Base-by-base conservation (phyloP, 2,888 invertebrate species). In the Pardosa pseudoannulata region DNA sequence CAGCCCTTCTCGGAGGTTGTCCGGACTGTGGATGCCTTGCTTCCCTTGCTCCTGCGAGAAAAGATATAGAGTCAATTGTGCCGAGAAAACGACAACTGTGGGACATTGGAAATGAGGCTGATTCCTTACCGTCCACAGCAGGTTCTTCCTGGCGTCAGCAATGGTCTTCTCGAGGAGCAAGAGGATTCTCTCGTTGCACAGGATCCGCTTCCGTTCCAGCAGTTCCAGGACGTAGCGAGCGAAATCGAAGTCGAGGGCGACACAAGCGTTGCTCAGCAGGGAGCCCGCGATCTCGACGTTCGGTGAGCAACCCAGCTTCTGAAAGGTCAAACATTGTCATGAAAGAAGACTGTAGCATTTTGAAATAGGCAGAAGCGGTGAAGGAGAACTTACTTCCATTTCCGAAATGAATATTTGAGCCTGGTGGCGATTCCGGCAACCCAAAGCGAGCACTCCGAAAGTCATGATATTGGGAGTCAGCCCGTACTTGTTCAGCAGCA, bases 371-470 rank as follows among this genome's bases (percentile, higher is more conserved):
- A n/a, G n/a, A n/a, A n/a, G n/a, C n/a, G n/a, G n/a, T n/a, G n/a
- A n/a, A n/a, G n/a, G n/a, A 56, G 5, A 94, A 87, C 94, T 93
- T 68, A 93, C 92, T 79, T 94, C 92, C 94, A 98, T 95, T 91
- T 95, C 94, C 41, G 92, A 91, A 0, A 97, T 90, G 9, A 98
- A 92, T 89, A 94, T 92, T 71, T 93, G 91, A 3, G 95, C 96
- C 89, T 94, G 93, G 36, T 93, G 92, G 89, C 93, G 93, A 5
- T 93, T 94, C 85, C 91, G 92, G 91, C 98, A 98, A 13, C 95
- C 94, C 90, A 97, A 91, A 0, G 98, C 95, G 85, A 98, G 91
- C 0, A 95, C 94, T 62, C 97, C 97, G 92, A 95, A 98, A 0
- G 98, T 98, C 89, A 96, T 93, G 89, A 97, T 93, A 91, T 97